phyloP scores from a whole-genome alignment of 2,113 vertebrate species.

The Budorcas taxicolor region DNA sequence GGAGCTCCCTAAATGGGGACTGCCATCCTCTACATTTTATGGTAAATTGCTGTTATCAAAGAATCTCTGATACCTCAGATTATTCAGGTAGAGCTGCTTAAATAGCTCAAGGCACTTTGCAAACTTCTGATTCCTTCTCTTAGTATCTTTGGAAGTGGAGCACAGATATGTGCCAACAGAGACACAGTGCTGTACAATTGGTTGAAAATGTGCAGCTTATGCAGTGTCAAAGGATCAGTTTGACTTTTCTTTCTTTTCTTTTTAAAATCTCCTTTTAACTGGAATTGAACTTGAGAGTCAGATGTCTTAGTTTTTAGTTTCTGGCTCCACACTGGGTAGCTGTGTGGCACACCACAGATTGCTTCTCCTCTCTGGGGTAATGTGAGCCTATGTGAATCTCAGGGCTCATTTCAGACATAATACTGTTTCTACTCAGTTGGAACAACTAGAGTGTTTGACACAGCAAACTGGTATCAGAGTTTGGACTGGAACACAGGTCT shows the following conservation, averaged over 20 bases:
- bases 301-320: neutral
- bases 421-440: neutral
- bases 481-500: neutral
- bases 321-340: neutral
- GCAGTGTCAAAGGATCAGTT: neutral
- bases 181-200: neutral
- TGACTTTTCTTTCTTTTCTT: neutral
- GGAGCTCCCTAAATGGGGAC: neutral
- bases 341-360: neutral
- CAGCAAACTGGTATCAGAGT: neutral
- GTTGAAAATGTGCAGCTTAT: neutral
- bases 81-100: neutral
- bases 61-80: neutral
- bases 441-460: neutral
- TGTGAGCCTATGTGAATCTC: neutral
- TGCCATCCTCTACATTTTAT: neutral
- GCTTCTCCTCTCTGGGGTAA: neutral
- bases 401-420: neutral
- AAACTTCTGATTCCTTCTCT: slow-evolving; percentile 16
- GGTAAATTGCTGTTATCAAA: neutral
- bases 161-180: neutral
- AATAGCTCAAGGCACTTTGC: neutral
- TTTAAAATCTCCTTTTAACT: neutral
- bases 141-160: neutral
- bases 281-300: neutral